Conservation (phyloP, 2,797 vertebrate genomes). For the Acanthis flammea region DNA sequence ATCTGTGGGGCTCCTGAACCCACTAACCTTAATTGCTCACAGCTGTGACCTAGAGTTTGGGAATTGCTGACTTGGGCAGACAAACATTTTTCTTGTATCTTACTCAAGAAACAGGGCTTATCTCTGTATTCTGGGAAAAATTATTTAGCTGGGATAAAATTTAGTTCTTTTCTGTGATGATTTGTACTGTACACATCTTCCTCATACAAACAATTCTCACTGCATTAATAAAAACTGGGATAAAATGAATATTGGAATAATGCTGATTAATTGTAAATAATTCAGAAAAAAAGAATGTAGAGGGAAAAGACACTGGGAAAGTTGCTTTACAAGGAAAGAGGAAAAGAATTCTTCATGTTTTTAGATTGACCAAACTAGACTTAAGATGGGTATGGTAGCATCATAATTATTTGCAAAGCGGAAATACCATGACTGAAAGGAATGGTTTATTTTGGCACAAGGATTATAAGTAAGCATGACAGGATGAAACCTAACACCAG, state of each 20-base stretch:
- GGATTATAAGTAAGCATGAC: constrained; percentile 17
- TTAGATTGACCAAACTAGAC: neutral
- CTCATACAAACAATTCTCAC: neutral
- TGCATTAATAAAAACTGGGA: neutral
- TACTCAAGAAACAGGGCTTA: neutral
- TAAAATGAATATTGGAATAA: neutral
- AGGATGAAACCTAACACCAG: constrained; percentile 48
- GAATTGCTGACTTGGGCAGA: neutral
- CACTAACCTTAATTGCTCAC: neutral
- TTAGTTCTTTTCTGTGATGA: neutral
- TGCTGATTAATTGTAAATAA: neutral
- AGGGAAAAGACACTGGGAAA: neutral
- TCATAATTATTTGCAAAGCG: constrained; percentile 2
- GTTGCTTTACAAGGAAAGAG: neutral
- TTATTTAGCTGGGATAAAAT: neutral
- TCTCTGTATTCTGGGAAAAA: neutral
- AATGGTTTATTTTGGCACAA: constrained; percentile 43
- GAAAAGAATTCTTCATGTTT: neutral
- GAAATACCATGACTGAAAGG: constrained; percentile 29
- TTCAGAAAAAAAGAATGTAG: neutral
- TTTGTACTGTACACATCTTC: neutral
- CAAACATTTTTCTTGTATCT: neutral
- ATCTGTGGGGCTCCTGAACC: neutral
- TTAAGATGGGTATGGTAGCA: neutral
- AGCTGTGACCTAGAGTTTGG: neutral